These are phyloP conservation scores for Gymnorhina tibicen DNA, from an alignment of 2,113 vertebrate genomes.

Conservation along the genomic window DNA sequence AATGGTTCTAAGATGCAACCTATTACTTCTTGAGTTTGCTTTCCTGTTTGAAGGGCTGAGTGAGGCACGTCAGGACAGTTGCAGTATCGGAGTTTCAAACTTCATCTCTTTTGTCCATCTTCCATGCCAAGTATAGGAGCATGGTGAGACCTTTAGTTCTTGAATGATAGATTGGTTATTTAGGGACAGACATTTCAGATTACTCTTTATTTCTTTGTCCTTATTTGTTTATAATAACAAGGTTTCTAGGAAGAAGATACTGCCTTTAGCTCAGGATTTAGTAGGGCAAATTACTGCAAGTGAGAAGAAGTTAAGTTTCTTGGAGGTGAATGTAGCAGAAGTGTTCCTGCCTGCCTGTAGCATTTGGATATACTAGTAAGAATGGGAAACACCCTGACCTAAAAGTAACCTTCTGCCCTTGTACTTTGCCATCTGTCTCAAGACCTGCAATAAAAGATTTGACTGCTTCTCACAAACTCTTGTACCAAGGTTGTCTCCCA, in stretches of 20 bases:
- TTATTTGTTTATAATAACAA: neutral
- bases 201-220: neutral
- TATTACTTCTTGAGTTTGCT: neutral
- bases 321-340: neutral
- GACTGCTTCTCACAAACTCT: neutral
- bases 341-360: neutral
- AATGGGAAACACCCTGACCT: neutral
- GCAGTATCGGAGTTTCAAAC: neutral
- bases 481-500: neutral
- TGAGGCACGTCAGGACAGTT: neutral
- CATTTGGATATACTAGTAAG: neutral
- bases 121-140: neutral
- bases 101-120: neutral
- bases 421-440: neutral
- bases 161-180: neutral
- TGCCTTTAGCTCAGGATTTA: neutral
- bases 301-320: neutral
- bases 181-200: neutral
- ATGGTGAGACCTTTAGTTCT: neutral
- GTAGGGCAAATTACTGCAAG: neutral
- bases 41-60: neutral
- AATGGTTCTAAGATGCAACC: neutral
- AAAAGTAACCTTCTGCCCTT: neutral
- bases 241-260: neutral
- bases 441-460: neutral